Evolutionary conservation across 2,797 vertebrate species (phyloP).

Genomic region (Hemitrygon akajei): DNA sequence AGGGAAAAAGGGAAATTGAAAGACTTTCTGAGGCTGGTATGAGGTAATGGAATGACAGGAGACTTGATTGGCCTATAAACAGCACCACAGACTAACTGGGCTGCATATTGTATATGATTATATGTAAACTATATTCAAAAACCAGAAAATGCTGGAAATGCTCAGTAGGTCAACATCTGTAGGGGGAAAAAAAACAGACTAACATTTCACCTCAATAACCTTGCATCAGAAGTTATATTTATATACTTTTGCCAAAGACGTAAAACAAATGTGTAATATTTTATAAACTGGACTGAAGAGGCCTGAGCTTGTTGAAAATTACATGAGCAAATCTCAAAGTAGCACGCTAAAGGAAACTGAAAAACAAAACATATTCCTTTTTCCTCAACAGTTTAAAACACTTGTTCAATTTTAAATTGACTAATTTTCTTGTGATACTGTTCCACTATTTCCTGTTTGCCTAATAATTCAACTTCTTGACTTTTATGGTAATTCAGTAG

Average conservation of each 20-base stretch:
- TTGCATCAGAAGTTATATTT: no score
- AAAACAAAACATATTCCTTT: not conserved
- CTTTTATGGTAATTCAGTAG: not conserved
- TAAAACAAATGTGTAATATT: not conserved
- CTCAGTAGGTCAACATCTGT: no score
- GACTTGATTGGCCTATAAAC: not conserved
- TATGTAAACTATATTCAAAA: not conserved
- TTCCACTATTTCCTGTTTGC: not conserved
- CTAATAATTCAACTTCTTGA: not conserved
- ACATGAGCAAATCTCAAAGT: not conserved
- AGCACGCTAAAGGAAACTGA: not conserved
- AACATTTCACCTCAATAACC: no score
- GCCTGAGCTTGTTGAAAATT: not conserved
- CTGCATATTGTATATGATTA: not conserved
- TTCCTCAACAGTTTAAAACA: not conserved
- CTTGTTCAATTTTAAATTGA: not conserved
- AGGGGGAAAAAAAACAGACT: no score
- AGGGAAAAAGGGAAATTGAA: not conserved
- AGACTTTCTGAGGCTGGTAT: not conserved
- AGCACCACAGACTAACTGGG: not conserved
- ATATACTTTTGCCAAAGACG: not conserved
- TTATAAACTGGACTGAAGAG: not conserved
- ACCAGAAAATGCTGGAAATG: no score
- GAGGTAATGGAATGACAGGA: not conserved
- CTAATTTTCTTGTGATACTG: slow-evolving; percentile 20